phyloP scores from a whole-genome alignment of 92 coral and sea anemone genomes.

The Epizoanthus illoricatus region DNA sequence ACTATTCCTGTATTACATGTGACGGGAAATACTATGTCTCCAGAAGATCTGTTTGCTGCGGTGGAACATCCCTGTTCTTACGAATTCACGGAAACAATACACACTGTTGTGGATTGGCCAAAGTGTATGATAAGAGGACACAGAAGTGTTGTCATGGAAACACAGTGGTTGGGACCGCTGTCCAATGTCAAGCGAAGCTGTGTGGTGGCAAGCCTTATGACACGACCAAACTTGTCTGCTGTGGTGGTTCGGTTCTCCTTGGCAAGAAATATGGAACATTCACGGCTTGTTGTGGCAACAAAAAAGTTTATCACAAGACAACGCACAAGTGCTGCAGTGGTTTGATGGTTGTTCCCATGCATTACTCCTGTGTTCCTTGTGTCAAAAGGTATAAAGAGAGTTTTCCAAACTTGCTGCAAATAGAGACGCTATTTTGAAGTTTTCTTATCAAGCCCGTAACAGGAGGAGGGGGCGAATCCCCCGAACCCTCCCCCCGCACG shows the following conservation, averaged over 20 bases:
- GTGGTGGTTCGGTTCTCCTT: constrained; percentile 6
- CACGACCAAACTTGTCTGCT: constrained; percentile 9
- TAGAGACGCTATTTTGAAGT: background rate
- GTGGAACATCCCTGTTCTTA: background rate
- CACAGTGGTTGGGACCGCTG: background rate
- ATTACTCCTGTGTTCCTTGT: constrained; percentile 22
- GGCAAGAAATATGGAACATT: constrained; percentile 18
- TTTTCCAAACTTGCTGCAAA: background rate
- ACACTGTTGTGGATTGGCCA: constrained; percentile 17
- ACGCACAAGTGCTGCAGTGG: constrained; percentile 28
- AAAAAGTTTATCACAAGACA: constrained; percentile 21
- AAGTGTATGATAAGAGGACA: constrained; percentile 17
- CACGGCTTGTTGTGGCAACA: constrained; percentile 19
- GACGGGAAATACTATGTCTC: constrained; percentile 5
- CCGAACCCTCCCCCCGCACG: no score
- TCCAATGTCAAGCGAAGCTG: constrained; percentile 19
- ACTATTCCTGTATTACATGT: constrained; percentile 24
- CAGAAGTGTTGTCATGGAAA: constrained; percentile 17
- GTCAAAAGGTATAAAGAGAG: constrained; percentile 10
- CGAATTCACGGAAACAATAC: constrained; percentile 12
- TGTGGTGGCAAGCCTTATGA: constrained; percentile 25
- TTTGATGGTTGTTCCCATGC: constrained; percentile 6
- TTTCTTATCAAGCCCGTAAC: no score
- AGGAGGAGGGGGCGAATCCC: no score
- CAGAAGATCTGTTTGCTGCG: constrained; percentile 14